Evolutionary conservation across 2,113 vertebrate genomes (phyloP).

Genomic region (Myrmophylax atrothorax): DNA sequence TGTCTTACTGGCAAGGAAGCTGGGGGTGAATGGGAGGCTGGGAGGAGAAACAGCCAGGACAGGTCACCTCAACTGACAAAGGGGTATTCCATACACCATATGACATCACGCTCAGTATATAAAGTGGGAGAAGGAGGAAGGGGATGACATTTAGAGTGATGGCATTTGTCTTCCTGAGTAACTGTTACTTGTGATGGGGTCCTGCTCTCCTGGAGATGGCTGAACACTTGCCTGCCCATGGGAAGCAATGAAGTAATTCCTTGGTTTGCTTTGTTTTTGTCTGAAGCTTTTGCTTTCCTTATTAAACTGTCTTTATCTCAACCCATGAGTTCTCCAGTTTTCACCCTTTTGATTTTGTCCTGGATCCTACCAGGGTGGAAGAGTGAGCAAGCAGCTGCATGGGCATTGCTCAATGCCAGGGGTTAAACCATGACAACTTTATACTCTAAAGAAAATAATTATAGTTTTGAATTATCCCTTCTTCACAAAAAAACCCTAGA

Average conservation of each 20-base stretch:
- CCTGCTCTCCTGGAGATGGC: background rate
- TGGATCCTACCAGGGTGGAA: rapidly evolving
- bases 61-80: background rate
- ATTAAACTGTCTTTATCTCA: background rate
- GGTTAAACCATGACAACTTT: background rate
- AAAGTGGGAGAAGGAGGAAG: background rate
- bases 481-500: background rate
- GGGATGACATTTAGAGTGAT: background rate
- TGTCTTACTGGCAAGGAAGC: background rate
- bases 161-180: background rate
- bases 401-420: background rate
- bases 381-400: rapidly evolving
- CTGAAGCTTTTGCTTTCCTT: background rate
- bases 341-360: background rate
- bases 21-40: background rate
- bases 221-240: background rate
- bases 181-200: background rate
- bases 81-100: background rate
- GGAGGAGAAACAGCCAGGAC: background rate
- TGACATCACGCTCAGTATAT: background rate
- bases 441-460: background rate
- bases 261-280: background rate
- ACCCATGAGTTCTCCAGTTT: rapidly evolving
- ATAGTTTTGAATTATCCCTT: background rate
- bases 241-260: background rate